Conservation (phyloP, 2,888 invertebrate species). For the Sycophila texana region DNA sequence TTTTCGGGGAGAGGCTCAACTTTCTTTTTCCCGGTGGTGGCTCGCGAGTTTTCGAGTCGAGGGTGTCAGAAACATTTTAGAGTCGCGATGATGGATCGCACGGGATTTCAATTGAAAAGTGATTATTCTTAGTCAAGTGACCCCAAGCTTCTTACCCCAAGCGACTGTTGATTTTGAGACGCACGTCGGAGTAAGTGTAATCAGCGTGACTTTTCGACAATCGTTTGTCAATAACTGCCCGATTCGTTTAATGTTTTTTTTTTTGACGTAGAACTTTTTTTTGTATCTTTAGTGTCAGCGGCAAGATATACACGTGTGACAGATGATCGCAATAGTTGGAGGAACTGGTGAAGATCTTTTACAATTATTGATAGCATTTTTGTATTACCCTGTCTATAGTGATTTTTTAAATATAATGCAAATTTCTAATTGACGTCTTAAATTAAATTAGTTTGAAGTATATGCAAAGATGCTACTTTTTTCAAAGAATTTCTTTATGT, state of each 20-base stretch:
- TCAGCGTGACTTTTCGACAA: conserved; percentile 6
- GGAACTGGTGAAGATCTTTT: neutral
- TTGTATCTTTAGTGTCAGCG: conserved; percentile 15
- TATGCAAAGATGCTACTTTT: too few species aligned
- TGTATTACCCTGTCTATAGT: too few species aligned
- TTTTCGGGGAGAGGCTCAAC: neutral
- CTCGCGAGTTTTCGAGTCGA: conserved; percentile 32
- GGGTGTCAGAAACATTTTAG: conserved; percentile 70
- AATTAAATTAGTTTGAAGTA: too few species aligned
- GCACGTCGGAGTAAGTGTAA: neutral
- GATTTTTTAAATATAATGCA: too few species aligned
- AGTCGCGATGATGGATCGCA: conserved; percentile 65
- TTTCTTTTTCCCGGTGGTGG: neutral
- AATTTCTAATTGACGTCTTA: too few species aligned
- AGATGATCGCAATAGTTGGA: conserved; percentile 22
- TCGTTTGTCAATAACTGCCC: conserved; percentile 53
- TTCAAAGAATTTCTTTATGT: too few species aligned
- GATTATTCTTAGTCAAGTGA: conserved; percentile 73
- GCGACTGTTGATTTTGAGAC: conserved; percentile 13
- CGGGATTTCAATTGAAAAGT: conserved; percentile 75
- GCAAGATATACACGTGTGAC: conserved; percentile 6
- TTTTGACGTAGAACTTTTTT: conserved; percentile 11
- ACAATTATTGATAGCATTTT: too few species aligned
- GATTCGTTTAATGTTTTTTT: conserved; percentile 14
- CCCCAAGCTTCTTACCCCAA: conserved; percentile 55